These are phyloP conservation scores for Zaprionus taronus DNA, from an alignment of 1,140 invertebrate genomes.

Conservation along the genomic window DNA sequence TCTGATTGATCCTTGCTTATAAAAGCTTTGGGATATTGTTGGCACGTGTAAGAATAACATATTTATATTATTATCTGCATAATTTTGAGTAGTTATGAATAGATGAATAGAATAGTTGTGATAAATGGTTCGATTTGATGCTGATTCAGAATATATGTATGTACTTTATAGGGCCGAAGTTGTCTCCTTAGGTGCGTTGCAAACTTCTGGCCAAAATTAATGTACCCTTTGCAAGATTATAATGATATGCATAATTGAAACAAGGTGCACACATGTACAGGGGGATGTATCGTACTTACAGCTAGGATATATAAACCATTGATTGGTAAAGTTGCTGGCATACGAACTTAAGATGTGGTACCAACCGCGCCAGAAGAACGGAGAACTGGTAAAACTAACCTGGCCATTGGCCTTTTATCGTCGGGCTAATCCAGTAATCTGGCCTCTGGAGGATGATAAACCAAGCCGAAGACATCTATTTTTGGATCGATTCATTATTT, in stretches of 20 bases:
- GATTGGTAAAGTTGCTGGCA: background rate
- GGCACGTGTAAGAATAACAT: too few relatives aligned
- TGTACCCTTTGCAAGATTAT: too few relatives aligned
- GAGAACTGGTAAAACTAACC: conserved; percentile 15
- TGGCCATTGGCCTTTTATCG: conserved; percentile 22
- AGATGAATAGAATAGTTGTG: too few relatives aligned
- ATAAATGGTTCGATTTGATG: too few relatives aligned
- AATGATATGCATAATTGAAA: background rate
- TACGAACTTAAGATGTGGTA: conserved; percentile 16
- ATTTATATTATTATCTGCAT: too few relatives aligned
- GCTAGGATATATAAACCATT: background rate
- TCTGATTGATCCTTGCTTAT: too few relatives aligned
- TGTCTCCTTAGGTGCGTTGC: too few relatives aligned
- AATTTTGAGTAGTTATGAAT: too few relatives aligned
- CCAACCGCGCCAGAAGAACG: conserved; percentile 10
- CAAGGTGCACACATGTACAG: background rate
- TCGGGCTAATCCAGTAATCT: conserved; percentile 10
- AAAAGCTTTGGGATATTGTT: too few relatives aligned
- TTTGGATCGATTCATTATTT: conserved; percentile 21
- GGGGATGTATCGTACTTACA: background rate
- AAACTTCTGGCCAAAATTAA: too few relatives aligned
- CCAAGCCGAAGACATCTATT: background rate
- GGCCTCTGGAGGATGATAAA: conserved; percentile 34
- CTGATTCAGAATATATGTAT: too few relatives aligned
- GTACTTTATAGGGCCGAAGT: too few relatives aligned